Evolutionary conservation across 2,888 invertebrate species (phyloP), one percentile per base, ranked within the genome.

Genomic region (Subacronicta megacephala): DNA sequence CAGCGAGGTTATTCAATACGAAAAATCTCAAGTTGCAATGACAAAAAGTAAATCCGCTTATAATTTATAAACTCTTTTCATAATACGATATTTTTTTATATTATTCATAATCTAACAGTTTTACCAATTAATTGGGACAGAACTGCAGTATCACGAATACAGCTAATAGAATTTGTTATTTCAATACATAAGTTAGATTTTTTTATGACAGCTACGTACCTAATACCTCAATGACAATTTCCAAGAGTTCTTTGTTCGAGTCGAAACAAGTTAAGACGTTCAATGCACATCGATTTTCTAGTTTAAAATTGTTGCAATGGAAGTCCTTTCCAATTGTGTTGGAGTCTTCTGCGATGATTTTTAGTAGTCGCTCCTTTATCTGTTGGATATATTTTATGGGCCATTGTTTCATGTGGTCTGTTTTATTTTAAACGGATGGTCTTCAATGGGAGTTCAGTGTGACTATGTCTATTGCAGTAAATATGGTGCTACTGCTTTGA

Each of bases 271-370:
- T 83, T 80, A 73, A 75, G 81, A 77, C 72, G 70, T 66, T 58
- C 78, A 57, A 51, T 67, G 75, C 78, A 77, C 80, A 77, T 77
- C 72, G 61, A 79, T 82, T 83, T 31, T 68, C 71, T 73, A 84
- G 81, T 85, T 82, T 71, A 71, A 78, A 83, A 81, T 80, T 80
- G 81, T 83, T 82, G 31, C 64, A 35, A 31, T 65, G 51, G 57
- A 78, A 82, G 47, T 74, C 67, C 64, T 57, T 47, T 70, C 52
- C 56, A 42, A 67, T 75, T 63, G 67, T 56, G 72, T 78, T 69
- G 60, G 41, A 69, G 64, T 74, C 68, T 71, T 65, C 66, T 65
- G 57, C 66, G 60, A 77, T 78, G 76, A 77, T 77, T 73, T 79
- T 78, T 64, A 73, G 70, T 75, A 58, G 62, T 51, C 49, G 54